Conservation (phyloP, 2,113 vertebrate genomes). For the Amphilophus citrinellus region DNA sequence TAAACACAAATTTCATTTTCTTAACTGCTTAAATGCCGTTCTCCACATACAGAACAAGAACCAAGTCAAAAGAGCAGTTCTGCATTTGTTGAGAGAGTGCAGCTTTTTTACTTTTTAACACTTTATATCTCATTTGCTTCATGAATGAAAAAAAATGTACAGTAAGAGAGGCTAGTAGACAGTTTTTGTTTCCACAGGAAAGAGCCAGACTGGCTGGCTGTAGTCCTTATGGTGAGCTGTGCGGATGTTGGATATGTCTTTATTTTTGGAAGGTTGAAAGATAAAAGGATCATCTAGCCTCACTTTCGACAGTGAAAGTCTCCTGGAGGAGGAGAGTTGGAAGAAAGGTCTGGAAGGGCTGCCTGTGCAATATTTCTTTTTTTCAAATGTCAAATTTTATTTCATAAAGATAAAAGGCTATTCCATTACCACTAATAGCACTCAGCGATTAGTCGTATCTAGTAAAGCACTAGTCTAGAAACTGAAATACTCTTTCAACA, state of each 20-base stretch:
- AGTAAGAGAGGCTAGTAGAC: neutral
- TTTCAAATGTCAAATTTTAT: neutral
- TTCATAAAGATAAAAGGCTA: neutral
- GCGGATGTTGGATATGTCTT: neutral
- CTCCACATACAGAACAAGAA: neutral
- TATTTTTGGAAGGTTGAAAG: neutral
- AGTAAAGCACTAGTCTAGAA: neutral
- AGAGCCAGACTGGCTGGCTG: neutral
- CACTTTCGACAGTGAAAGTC: constrained; percentile 82
- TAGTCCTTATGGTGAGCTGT: neutral
- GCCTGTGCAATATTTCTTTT: constrained; percentile 75
- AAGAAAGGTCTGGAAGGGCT: constrained; percentile 83
- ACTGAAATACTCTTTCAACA: neutral
- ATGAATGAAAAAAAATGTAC: neutral
- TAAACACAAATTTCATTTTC: neutral
- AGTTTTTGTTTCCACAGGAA: constrained; percentile 1
- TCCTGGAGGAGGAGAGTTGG: constrained; percentile 84
- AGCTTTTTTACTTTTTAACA: neutral
- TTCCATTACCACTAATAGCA: accelerated
- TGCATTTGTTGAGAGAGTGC: too few species aligned
- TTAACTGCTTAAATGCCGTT: neutral
- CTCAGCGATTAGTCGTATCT: neutral
- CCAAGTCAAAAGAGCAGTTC: too few species aligned
- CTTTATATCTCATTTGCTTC: neutral
- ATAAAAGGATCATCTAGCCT: neutral